phyloP scores from a whole-genome alignment of 2,797 vertebrate species.

The Phrynocephalus guinanensis region DNA sequence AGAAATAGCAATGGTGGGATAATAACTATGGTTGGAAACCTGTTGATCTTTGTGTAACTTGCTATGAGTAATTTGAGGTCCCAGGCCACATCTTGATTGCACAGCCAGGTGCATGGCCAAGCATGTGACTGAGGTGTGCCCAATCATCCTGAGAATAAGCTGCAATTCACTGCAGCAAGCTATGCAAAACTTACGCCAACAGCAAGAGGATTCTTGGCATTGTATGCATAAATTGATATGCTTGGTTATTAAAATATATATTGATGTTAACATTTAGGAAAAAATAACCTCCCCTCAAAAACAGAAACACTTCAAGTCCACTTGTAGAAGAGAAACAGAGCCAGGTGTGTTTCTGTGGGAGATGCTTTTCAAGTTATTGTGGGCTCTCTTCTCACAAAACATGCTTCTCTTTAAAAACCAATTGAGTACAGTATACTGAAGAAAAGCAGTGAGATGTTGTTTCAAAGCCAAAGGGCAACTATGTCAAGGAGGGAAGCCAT shows the following conservation, averaged over 20 bases:
- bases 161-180: too few species aligned
- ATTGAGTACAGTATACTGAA: too few species aligned
- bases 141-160: too few species aligned
- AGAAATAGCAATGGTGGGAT: constrained; percentile 4
- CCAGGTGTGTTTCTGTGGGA: constrained; percentile 25
- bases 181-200: too few species aligned
- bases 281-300: neutral
- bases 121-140: too few species aligned
- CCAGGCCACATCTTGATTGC: too few species aligned
- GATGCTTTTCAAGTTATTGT: constrained; percentile 22
- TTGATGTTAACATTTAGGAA: neutral
- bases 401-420: neutral
- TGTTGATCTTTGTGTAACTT: too few species aligned
- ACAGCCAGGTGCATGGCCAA: too few species aligned
- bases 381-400: neutral
- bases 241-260: constrained; percentile 2
- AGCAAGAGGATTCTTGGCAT: neutral
- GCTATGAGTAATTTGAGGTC: too few species aligned
- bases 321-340: neutral
- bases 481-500: neutral
- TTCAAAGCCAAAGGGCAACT: neutral
- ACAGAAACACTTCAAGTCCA: neutral
- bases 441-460: neutral
- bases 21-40: neutral
- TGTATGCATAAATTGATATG: neutral